Evolutionary conservation across 2,888 invertebrate genomes (phyloP), one percentile per base, ranked within the genome.

Genomic region (Caenorhabditis sp.): DNA sequence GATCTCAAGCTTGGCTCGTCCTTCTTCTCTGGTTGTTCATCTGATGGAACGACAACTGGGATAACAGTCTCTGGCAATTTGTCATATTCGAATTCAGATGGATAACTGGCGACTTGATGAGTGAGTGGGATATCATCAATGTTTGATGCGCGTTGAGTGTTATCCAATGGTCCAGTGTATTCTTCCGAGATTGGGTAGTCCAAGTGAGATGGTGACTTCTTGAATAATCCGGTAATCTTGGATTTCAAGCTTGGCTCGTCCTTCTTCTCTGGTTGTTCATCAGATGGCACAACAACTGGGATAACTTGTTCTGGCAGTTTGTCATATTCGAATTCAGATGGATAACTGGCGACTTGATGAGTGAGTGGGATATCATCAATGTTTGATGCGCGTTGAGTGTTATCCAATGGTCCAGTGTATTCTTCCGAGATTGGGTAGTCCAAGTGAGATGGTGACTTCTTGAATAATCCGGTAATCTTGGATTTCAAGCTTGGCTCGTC

Each of bases 301-400:
- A 71, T 49, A 25, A 49, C 61, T 14, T 52, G 66, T 54, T 70
- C 63, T 52, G 63, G 70, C 49, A 67, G 67, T n/a, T 76, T 73
- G 31, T 76, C 78, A 49, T 76, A 79, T 58, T 70, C 67, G 58
- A 71, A 75, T 49, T 78, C 76, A 57, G 72, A 12, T 69, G 65
- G 61, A 54, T 83, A 82, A 52, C 75, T 73, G 53, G 65, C 25
- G 12, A 83, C 80, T 54, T 78, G 71, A n/a, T 65, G 64, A 12
- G 70, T 70, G 38, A 83, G 64, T 27, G 82, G 80, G 14, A 65
- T 38, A 17, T 70, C 73, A 12, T 70, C 71, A 54, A 83, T 69
- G 63, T 82, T 81, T 17, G 23, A 27, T 8, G 60, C 25, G n/a
- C 70, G 50, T 31, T 36, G 26, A 49, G 75, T 76, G n/a, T 67